Conservation (phyloP, 2,888 invertebrate species). For the Sinhomidia bicolor region DNA sequence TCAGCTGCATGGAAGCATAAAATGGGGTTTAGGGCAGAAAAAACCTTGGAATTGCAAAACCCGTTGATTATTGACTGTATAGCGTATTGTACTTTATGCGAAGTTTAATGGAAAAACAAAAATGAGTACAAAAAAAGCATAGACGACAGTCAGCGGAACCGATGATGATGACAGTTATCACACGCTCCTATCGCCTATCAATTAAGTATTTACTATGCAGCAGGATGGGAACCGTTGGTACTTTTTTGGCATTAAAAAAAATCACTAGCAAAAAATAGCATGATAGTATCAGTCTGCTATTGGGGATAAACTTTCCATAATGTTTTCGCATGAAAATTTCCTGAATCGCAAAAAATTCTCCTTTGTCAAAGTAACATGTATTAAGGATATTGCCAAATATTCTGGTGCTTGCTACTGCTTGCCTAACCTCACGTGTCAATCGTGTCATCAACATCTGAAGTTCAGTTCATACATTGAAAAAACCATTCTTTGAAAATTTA, state of each 20-base stretch:
- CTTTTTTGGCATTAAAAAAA: background rate
- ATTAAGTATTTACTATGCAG: slow-evolving; percentile 32
- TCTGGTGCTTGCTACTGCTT: background rate
- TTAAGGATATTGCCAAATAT: slow-evolving; percentile 29
- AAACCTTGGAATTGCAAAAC: slow-evolving; percentile 42
- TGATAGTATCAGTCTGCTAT: slow-evolving; percentile 22
- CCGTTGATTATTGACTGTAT: slow-evolving; percentile 21
- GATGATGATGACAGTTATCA: slow-evolving; percentile 37
- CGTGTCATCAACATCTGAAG: background rate
- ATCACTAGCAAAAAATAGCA: slow-evolving; percentile 29
- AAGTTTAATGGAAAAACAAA: background rate
- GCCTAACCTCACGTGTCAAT: background rate
- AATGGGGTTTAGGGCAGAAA: background rate
- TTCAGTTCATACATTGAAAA: background rate
- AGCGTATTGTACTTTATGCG: background rate
- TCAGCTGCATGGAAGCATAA: slow-evolving; percentile 29
- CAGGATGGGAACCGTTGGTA: slow-evolving; percentile 1
- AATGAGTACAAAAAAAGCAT: slow-evolving; percentile 12
- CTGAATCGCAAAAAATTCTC: background rate
- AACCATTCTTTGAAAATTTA: background rate
- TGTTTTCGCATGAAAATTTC: background rate
- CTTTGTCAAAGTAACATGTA: background rate
- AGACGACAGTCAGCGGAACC: background rate
- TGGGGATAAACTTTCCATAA: background rate
- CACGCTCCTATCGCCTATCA: slow-evolving; percentile 6